Base-by-base conservation (phyloP, 2,113 vertebrate species). In the Paratilapia polleni region DNA sequence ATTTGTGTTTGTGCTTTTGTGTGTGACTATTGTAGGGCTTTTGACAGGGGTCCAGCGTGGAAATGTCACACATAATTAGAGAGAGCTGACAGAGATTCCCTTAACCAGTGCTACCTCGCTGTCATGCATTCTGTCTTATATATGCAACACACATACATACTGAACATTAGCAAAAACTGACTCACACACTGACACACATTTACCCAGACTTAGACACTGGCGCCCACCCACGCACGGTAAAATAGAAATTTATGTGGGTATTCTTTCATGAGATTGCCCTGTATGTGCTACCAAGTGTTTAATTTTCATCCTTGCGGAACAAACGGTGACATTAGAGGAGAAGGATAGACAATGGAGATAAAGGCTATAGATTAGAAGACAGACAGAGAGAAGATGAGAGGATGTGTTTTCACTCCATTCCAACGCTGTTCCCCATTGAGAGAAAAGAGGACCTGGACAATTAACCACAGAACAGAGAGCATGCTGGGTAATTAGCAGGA, bases 391-490 rank as follows among this genome's bases (percentile, higher is more conserved):
- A 84, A 24, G 77, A 89, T 7, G 28, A 76, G 58, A 77, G 78
- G 83, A 79, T 64, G 83, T 56, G 43, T 90, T 93, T 92, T 90
- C 82, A 82, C 84, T 90, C 73, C 80, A 36, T 89, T 92, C 82
- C 91, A 92, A 87, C 81, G 79, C 87, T 74, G 61, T 63, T 88
- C 83, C 91, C 93, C 74, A 88, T 79, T 77, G 94, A 94, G 92
- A 93, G 88, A 85, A 87, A 82, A 75, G 49, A 93, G 88, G 94
- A 92, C 93, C 94, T 93, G 91, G 93, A 94, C 94, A 95, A 95
- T 95, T 95, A 95, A 94, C 94, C 94, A 94, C 93, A 94, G 94
- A 93, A 93, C 93, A 93, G 91, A 93, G 93, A 94, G 94, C 92
- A 93, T 94, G 94, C 93, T 93, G 94, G 94, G 94, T 95, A 95